A percentile compares a stretch with the other conserved stretches of the same genome.
Evolutionary conservation across 2,113 vertebrate genomes (phyloP).

Genomic region (Neomonachus schauinslandi): DNA sequence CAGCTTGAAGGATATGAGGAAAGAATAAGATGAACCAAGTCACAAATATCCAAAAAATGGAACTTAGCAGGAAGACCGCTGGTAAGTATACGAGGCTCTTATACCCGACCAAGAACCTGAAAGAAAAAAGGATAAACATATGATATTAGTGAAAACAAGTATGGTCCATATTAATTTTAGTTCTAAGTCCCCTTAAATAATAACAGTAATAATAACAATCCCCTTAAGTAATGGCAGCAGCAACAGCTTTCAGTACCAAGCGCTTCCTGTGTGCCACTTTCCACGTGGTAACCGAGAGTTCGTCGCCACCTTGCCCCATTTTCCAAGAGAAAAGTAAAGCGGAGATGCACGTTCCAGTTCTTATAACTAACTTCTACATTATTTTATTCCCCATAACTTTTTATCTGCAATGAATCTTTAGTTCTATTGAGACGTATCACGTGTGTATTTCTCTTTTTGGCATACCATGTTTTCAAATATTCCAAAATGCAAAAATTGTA

Average conservation of each 20-base stretch:
- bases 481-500: slow-evolving; percentile 25
- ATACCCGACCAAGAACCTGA: slow-evolving; percentile 87
- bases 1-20: slow-evolving; percentile 95
- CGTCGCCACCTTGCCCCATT: not conserved
- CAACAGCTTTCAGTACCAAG: not conserved
- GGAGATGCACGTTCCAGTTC: not conserved
- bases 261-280: not conserved
- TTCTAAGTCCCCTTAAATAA: not conserved
- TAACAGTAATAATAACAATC: not conserved
- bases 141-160: slow-evolving; percentile 34
- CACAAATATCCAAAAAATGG: slow-evolving; percentile 94
- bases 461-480: slow-evolving; percentile 29
- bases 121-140: slow-evolving; percentile 59
- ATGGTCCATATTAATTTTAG: not conserved
- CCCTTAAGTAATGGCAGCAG: not conserved
- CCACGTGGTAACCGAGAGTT: not conserved
- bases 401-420: not conserved
- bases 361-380: not conserved
- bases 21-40: slow-evolving; percentile 96
- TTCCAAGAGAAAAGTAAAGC: not conserved
- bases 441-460: not conserved
- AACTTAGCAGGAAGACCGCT: slow-evolving; percentile 90
- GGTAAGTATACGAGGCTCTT: slow-evolving; percentile 89
- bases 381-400: not conserved
- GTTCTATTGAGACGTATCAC: not conserved